phyloP scores from a whole-genome alignment of 2,113 vertebrate genomes.

The Hippocampus guttulatus region DNA sequence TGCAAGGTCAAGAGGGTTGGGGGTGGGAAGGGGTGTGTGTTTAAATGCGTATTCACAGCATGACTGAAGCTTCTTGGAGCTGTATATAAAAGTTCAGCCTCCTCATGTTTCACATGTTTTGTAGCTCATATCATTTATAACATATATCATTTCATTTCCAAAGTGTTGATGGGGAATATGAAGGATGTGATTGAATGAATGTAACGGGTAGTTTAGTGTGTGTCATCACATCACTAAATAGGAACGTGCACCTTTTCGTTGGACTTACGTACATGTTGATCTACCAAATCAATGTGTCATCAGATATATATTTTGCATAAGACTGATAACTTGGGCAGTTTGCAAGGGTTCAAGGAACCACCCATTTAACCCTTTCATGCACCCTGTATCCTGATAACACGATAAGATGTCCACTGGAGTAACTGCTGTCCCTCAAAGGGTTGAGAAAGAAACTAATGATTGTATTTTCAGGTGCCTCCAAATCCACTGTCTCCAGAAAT shows the following conservation, averaged over 20 bases:
- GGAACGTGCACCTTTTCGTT: neutral
- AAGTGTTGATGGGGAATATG: neutral
- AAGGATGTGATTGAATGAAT: neutral
- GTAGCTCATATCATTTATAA: neutral
- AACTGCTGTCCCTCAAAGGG: too few species aligned
- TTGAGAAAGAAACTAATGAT: neutral
- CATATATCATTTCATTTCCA: neutral
- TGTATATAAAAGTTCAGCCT: neutral
- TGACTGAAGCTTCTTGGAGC: neutral
- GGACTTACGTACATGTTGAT: neutral
- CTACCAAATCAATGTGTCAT: neutral
- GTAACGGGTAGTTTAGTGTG: too few species aligned
- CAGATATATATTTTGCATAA: neutral
- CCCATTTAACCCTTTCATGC: too few species aligned
- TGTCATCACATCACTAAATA: neutral
- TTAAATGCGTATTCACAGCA: neutral
- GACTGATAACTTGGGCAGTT: neutral
- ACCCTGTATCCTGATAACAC: too few species aligned
- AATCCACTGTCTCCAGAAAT: neutral
- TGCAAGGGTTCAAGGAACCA: neutral
- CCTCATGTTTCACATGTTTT: neutral
- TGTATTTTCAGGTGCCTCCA: neutral
- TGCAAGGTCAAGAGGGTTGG: conserved; percentile 45
- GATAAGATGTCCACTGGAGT: too few species aligned
- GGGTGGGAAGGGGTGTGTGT: neutral